Evolutionary conservation across 2,797 vertebrate species (phyloP).

Genomic region (Mormyrops attenuatus): DNA sequence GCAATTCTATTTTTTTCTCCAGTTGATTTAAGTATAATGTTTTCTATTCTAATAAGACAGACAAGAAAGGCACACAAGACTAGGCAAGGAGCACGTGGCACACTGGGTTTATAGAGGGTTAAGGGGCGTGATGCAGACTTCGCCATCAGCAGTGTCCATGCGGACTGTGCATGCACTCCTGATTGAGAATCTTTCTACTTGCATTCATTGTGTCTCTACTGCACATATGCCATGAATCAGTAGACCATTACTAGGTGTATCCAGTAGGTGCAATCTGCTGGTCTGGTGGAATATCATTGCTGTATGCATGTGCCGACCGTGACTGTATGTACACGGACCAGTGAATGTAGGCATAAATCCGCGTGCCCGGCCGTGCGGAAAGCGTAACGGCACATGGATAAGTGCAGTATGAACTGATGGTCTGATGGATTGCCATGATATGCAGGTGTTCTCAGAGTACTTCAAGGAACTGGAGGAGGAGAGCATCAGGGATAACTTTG

Average conservation of each 20-base stretch:
- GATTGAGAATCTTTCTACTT: background rate
- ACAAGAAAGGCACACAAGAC: background rate
- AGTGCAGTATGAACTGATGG: no score
- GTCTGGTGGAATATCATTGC: background rate
- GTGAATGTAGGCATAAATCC: background rate
- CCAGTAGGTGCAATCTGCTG: background rate
- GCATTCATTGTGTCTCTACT: background rate
- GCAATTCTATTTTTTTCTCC: background rate
- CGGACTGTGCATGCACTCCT: background rate
- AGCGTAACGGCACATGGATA: background rate
- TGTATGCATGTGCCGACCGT: no score
- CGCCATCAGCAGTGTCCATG: background rate
- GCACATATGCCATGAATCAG: background rate
- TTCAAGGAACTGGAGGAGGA: slow-evolving; percentile 98
- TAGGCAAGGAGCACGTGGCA: background rate
- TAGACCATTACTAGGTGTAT: background rate
- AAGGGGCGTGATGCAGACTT: background rate
- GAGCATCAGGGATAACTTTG: slow-evolving; percentile 96
- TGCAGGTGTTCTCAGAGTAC: slow-evolving; percentile 95
- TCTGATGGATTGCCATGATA: background rate
- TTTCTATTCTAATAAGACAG: background rate
- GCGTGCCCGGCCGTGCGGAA: background rate
- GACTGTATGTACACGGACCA: background rate
- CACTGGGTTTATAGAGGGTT: background rate
- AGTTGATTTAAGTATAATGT: background rate